Evolutionary conservation across 2,888 invertebrate species (phyloP).

Genomic region (Athetis lepigone): DNA sequence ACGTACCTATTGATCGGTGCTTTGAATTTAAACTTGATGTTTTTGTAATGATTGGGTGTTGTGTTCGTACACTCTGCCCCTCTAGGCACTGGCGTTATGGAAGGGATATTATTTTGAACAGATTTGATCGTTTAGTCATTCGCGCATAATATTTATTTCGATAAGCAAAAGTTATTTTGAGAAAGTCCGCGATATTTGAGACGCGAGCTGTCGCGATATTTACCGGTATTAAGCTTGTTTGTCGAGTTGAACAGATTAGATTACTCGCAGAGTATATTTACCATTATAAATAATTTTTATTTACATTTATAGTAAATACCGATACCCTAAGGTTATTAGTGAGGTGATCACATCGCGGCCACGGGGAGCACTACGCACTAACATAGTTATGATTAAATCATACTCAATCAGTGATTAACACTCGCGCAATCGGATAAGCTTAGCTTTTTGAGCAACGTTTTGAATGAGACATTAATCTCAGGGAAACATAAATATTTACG

Average conservation of each 20-base stretch:
- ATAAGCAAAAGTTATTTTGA: conserved; percentile 36
- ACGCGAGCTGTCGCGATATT: conserved; percentile 30
- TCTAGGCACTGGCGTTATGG: conserved; percentile 15
- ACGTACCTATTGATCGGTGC: conserved; percentile 65
- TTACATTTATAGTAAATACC: conserved; percentile 37
- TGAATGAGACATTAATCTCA: not conserved
- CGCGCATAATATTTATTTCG: conserved; percentile 52
- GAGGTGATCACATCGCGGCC: conserved; percentile 29
- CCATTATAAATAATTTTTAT: conserved; percentile 29
- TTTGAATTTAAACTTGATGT: conserved; percentile 59
- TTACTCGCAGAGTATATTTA: conserved; percentile 56
- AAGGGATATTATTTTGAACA: conserved; percentile 14
- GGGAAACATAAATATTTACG: not conserved
- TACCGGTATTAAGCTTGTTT: conserved; percentile 22
- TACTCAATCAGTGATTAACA: not conserved
- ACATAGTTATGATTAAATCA: conserved; percentile 14
- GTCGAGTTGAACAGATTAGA: conserved; percentile 25
- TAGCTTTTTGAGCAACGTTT: not conserved
- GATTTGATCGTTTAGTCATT: conserved; percentile 45
- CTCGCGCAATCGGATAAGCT: not conserved
- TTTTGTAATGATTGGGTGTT: conserved; percentile 61
- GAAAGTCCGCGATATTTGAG: conserved; percentile 33
- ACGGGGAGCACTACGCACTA: too few relatives aligned
- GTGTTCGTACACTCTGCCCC: conserved; percentile 50
- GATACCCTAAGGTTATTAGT: conserved; percentile 51